A percentile compares a stretch with the other conserved stretches of the same genome.
Conservation (phyloP, 2,797 vertebrate species). For the Tangara arthus region DNA sequence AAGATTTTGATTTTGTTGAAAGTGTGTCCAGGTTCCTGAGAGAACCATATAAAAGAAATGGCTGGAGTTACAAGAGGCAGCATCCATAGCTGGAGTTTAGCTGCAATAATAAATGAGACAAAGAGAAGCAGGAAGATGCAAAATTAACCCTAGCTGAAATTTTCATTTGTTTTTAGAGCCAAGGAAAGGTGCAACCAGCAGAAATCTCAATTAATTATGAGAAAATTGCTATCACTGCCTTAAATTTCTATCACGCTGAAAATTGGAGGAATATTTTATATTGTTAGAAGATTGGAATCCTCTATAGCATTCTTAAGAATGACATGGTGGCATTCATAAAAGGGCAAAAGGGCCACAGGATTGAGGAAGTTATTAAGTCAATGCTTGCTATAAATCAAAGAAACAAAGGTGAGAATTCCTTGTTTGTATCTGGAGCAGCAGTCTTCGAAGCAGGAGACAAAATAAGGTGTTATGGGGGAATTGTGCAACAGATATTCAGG, state of each 20-base stretch:
- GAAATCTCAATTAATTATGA: not conserved
- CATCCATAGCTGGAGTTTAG: not conserved
- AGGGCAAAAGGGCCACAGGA: not conserved
- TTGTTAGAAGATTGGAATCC: not conserved
- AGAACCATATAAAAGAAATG: not conserved
- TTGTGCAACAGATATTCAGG: not conserved
- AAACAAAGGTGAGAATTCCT: not conserved
- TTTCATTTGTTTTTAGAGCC: not conserved
- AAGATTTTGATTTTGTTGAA: not conserved
- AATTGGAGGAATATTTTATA: not conserved
- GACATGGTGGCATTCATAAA: not conserved
- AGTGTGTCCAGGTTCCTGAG: not conserved
- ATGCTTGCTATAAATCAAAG: not conserved
- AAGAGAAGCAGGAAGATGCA: not conserved
- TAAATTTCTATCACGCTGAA: not conserved
- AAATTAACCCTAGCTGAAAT: not conserved
- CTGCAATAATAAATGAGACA: not conserved
- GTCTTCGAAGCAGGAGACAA: not conserved
- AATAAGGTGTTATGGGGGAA: not conserved
- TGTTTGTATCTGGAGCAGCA: not conserved
- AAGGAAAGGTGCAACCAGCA: not conserved
- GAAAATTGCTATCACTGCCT: not conserved
- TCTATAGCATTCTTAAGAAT: not conserved
- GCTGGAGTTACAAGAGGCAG: not conserved
- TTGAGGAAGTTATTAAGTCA: not conserved